Evolutionary conservation across 2,888 invertebrate species (phyloP).

Genomic region (Hypercompe scribonia): DNA sequence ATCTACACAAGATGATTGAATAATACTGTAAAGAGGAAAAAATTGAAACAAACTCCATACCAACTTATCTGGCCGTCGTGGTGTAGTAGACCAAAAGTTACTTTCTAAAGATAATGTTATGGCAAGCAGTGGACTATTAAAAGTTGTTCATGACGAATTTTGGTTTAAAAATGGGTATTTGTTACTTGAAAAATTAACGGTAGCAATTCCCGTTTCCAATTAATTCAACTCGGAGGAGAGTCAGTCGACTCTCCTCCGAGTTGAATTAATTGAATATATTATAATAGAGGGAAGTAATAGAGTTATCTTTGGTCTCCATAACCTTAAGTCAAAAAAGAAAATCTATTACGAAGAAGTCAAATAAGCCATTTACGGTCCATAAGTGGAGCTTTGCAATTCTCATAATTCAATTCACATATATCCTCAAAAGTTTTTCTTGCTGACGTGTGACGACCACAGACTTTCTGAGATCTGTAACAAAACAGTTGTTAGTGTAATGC

Average conservation of each 20-base stretch:
- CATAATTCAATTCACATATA: slow-evolving; percentile 13
- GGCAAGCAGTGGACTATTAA: too few relatives aligned
- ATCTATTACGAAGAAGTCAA: background rate
- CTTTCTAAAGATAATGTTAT: too few relatives aligned
- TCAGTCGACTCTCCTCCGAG: too few relatives aligned
- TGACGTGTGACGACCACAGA: background rate
- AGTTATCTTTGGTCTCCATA: too few relatives aligned
- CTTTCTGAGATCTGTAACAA: slow-evolving; percentile 5
- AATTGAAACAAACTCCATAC: too few relatives aligned
- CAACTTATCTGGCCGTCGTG: too few relatives aligned
- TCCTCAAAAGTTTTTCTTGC: slow-evolving; percentile 9
- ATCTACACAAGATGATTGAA: too few relatives aligned
- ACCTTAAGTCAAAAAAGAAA: background rate
- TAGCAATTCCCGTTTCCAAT: background rate
- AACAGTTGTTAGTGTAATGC: background rate
- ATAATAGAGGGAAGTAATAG: too few relatives aligned
- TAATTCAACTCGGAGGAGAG: background rate
- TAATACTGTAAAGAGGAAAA: too few relatives aligned
- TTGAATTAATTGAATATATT: background rate
- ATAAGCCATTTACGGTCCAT: background rate
- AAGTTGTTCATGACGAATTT: too few relatives aligned
- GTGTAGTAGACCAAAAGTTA: too few relatives aligned
- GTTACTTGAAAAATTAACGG: too few relatives aligned
- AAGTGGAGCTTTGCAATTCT: slow-evolving; percentile 8
- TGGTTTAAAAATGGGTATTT: background rate